Base-by-base conservation (phyloP, 2,888 invertebrate genomes). In the Ceramica pisi region DNA sequence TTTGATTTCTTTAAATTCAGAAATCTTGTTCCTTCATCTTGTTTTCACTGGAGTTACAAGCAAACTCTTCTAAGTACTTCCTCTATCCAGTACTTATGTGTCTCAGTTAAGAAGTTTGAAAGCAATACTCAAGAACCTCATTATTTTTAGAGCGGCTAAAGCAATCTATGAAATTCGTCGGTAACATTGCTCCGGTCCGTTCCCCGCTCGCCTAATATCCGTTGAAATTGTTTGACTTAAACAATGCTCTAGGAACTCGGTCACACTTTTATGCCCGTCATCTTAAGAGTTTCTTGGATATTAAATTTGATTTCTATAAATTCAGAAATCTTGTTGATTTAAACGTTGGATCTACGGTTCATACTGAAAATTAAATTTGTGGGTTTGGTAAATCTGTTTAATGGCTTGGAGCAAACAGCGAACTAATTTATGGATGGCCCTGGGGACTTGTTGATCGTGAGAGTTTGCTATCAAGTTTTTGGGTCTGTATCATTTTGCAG, bases 31-130 rank as follows among this genome's bases (percentile, higher is more conserved):
- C n/a, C n/a, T n/a, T n/a, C n/a, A n/a, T n/a, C n/a, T n/a, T n/a
- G n/a, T n/a, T n/a, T 63, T 67, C 12, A 67, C 60, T 46, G 48
- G n/a, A 66, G 41, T 44, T 46, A 74, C 63, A 68, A 75, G 26
- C 63, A n/a, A 31, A 31, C 6, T 31, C 38, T 66, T 78, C 56
- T 59, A 41, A 14, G 14, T 41, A 41, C 48, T 35, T 56, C 69
- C 65, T 74, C 65, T 65, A 64, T 61, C 41, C 31, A 66, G 73
- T 78, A 70, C 74, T 78, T 70, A 72, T 69, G 61, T 68, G 71
- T 61, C 23, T 78, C 80, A 74, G 82, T 77, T 86, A 62, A 75
- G 86, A 87, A 83, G 79, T 87, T 86, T 84, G 79, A 78, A 80
- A 81, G 81, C 66, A 75, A 81, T 70, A 80, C 44, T 83, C 76